A percentile compares a stretch with the other conserved stretches of the same genome.
These are phyloP conservation scores for Rhinoraja longicauda DNA, from an alignment of 2,797 vertebrate species.

Conservation along the genomic window DNA sequence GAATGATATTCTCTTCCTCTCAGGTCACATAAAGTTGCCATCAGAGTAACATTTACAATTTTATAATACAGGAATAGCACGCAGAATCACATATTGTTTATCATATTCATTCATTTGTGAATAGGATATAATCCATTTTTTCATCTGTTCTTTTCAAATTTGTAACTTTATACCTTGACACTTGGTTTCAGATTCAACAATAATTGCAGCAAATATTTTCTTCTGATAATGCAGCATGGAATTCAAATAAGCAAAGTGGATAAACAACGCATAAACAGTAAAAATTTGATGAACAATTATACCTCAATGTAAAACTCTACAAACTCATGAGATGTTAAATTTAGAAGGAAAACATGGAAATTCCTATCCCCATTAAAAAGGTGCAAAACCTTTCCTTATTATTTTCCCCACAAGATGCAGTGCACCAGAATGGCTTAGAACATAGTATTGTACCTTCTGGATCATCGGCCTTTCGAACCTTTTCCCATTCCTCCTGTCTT, in stretches of 20 bases:
- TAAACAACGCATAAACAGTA: background rate
- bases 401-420: background rate
- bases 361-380: background rate
- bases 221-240: background rate
- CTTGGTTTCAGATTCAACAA: background rate
- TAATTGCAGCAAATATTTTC: background rate
- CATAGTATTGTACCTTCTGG: slow-evolving; percentile 68
- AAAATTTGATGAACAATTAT: background rate
- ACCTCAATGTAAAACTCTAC: background rate
- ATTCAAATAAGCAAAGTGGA: background rate
- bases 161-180: background rate
- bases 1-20: background rate
- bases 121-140: background rate
- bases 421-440: background rate
- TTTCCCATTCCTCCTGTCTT: slow-evolving; percentile 95
- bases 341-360: background rate
- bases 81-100: background rate
- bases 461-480: slow-evolving; percentile 89
- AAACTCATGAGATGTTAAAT: background rate
- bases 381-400: background rate
- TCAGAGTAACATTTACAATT: background rate
- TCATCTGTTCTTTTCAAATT: background rate
- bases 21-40: background rate
- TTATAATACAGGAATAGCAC: background rate
- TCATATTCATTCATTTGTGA: background rate